Evolutionary conservation across 2,888 invertebrate genomes (phyloP), one percentile per base, ranked within the genome.

Genomic region (Hetaerina titia): DNA sequence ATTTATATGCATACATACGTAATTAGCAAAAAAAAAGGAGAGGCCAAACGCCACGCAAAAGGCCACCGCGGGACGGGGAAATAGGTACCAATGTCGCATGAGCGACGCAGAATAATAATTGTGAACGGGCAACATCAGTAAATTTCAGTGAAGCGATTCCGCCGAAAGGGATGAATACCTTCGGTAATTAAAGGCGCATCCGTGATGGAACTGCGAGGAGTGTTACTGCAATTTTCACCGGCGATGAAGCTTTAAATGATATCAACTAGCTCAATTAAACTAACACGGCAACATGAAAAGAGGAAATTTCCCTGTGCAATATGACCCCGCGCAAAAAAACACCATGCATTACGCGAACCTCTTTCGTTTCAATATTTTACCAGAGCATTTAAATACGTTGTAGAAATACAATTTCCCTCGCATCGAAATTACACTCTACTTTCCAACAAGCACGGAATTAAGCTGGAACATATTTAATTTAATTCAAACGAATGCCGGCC

Each of bases 201-300:
- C 81, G 15, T 13, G 81, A 31, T 13, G 81, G 81, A 31, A 6
- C 13, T 25, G 22, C 81, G 81, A 19, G 81, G 25, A 69, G 31
- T 15, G 11, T 81, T 11, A 31, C 81, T 2, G 31, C 13, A 15
- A 81, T 81, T 31, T 31, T 11, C 25, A 25, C 6, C 81, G 31
- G 31, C 81, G 31, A 81, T 81, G 22, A 31, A 81, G 81, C 81
- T 81, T 81, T 81, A 81, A 81, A 31, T 31, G 31, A 13, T 13
- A 81, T 81, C 81, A 81, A 81, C 81, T 15, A n/a, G 81, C 81
- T 31, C 81, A 81, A 81, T 81, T 81, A 31, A 25, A n/a, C 25
- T 31, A 31, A 6, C 81, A 11, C 13, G 15, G 81, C 25, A 81
- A 31, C 81, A 7, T 81, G 2, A 45, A 45, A 4, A 45, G 45